These are phyloP conservation scores for Notechis scutatus DNA, from an alignment of 2,113 vertebrate genomes.

Conservation along the genomic window DNA sequence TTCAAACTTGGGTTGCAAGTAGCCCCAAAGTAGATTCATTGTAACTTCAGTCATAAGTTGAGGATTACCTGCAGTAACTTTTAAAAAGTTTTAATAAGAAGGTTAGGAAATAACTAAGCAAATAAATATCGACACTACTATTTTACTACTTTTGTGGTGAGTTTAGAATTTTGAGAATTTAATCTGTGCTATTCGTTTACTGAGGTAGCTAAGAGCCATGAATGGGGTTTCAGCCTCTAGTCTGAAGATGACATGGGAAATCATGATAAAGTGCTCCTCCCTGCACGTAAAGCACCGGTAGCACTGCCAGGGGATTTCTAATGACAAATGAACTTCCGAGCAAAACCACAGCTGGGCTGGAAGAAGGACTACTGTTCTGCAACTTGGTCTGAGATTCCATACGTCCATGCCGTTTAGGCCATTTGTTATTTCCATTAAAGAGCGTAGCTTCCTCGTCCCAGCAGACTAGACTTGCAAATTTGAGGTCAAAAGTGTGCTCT, in stretches of 20 bases:
- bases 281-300: constrained; percentile 2
- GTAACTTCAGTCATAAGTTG: not conserved
- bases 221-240: not conserved
- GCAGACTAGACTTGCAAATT: not conserved
- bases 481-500: constrained; percentile 19
- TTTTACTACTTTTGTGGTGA: not conserved
- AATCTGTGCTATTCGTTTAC: not conserved
- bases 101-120: not conserved
- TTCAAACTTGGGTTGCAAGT: too few relatives aligned
- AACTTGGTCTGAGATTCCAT: constrained; percentile 8
- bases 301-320: constrained; percentile 3
- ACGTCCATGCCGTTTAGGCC: not conserved
- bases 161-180: not conserved
- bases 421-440: constrained; percentile 30
- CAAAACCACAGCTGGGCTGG: constrained; percentile 20
- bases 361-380: constrained; percentile 9
- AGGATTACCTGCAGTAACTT: not conserved
- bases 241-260: constrained; percentile 6
- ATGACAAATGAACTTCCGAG: constrained; percentile 21
- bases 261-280: constrained; percentile 11
- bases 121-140: too few relatives aligned
- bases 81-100: not conserved
- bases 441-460: not conserved
- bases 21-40: too few relatives aligned
- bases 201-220: not conserved